These are phyloP conservation scores for Ispidina lecontei DNA, from an alignment of 2,797 vertebrate species.

Conservation along the genomic window DNA sequence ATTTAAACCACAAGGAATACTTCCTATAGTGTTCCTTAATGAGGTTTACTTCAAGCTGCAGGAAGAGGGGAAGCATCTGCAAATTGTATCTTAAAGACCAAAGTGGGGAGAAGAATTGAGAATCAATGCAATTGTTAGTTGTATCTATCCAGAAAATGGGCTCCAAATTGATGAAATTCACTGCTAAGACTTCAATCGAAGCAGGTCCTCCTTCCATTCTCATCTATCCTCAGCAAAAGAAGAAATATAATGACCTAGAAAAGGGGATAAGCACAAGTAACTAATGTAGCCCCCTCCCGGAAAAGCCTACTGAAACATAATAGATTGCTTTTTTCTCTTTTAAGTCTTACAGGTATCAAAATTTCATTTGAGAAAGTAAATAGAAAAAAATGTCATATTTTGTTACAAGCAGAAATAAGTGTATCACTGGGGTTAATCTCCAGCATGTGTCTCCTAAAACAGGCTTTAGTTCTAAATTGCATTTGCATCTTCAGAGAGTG, in stretches of 20 bases:
- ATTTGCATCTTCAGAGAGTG: neutral
- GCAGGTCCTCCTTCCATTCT: neutral
- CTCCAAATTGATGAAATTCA: neutral
- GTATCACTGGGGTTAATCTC: neutral
- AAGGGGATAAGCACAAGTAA: neutral
- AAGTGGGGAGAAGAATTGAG: neutral
- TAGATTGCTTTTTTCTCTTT: neutral
- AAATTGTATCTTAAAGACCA: neutral
- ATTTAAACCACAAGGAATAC: neutral
- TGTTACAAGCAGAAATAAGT: neutral
- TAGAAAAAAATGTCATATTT: neutral
- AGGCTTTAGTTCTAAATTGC: neutral
- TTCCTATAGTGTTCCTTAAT: conserved; percentile 43
- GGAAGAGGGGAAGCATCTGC: conserved; percentile 34
- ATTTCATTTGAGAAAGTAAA: neutral
- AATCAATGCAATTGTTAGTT: neutral
- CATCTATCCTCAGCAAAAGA: neutral
- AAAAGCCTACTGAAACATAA: neutral
- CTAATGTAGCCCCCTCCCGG: neutral
- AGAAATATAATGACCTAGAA: neutral
- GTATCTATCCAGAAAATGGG: neutral
- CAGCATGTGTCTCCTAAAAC: neutral
- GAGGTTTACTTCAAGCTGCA: conserved; percentile 25
- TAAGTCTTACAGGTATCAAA: neutral
- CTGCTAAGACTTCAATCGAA: neutral